A percentile compares a stretch with the other conserved stretches of the same genome.
These are phyloP conservation scores for Myotis yumanensis DNA, from an alignment of 2,113 vertebrate species.

Conservation along the genomic window DNA sequence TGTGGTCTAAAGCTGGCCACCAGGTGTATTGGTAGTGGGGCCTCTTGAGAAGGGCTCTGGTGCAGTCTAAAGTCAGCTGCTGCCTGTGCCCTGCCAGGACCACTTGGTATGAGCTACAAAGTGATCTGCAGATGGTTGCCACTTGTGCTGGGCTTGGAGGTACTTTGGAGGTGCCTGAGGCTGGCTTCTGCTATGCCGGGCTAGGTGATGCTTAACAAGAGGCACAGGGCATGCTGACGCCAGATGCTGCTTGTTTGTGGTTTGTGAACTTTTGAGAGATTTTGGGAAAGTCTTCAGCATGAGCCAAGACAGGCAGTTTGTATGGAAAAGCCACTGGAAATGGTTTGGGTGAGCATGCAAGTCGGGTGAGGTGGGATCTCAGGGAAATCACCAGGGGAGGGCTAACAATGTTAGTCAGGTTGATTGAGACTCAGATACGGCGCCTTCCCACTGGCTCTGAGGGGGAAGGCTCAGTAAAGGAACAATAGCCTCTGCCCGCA, in stretches of 20 bases:
- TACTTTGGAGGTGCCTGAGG: background rate
- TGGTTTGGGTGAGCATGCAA: background rate
- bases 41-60: background rate
- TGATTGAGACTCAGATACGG: background rate
- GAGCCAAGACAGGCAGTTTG: background rate
- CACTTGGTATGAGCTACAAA: background rate
- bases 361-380: background rate
- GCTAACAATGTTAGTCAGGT: background rate
- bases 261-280: background rate
- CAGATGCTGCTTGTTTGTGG: background rate
- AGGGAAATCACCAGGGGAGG: background rate
- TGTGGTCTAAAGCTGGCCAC: background rate
- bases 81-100: background rate
- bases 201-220: background rate
- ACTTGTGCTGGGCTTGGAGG: background rate
- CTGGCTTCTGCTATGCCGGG: background rate
- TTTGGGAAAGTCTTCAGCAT: background rate
- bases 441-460: background rate
- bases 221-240: background rate
- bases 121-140: background rate
- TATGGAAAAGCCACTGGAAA: background rate
- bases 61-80: background rate
- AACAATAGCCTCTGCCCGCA: background rate
- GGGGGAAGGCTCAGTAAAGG: background rate
- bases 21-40: background rate